Evolutionary conservation across 2,797 vertebrate genomes (phyloP).

Genomic region (Halcyon smyrnensis): DNA sequence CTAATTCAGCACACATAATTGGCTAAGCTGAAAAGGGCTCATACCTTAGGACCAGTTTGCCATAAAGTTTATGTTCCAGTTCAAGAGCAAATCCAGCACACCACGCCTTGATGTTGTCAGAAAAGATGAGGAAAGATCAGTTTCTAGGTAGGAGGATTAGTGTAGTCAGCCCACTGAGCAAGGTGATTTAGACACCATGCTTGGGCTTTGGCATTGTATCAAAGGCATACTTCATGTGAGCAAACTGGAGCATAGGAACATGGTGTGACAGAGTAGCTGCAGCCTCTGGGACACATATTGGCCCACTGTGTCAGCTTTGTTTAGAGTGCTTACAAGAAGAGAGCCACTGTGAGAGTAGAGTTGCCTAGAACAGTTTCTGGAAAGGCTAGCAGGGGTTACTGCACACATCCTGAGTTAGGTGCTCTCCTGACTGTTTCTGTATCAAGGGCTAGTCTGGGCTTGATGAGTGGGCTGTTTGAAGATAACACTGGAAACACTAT

Average conservation of each 20-base stretch:
- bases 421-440: background rate
- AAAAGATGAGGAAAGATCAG: background rate
- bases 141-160: background rate
- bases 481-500: background rate
- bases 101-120: background rate
- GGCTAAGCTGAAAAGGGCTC: background rate
- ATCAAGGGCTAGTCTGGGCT: background rate
- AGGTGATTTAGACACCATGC: background rate
- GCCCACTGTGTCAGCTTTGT: background rate
- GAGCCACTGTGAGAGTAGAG: background rate
- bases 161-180: background rate
- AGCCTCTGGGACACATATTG: rapidly evolving
- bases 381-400: background rate
- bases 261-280: background rate
- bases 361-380: background rate
- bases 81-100: background rate
- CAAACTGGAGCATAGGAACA: background rate
- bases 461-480: background rate
- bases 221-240: rapidly evolving
- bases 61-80: rapidly evolving
- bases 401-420: background rate
- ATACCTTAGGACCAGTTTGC: background rate
- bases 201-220: background rate
- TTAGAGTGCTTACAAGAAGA: background rate
- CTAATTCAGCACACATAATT: rapidly evolving